Base-by-base conservation (phyloP, 2,797 vertebrate species). In the Poecilia gillii region DNA sequence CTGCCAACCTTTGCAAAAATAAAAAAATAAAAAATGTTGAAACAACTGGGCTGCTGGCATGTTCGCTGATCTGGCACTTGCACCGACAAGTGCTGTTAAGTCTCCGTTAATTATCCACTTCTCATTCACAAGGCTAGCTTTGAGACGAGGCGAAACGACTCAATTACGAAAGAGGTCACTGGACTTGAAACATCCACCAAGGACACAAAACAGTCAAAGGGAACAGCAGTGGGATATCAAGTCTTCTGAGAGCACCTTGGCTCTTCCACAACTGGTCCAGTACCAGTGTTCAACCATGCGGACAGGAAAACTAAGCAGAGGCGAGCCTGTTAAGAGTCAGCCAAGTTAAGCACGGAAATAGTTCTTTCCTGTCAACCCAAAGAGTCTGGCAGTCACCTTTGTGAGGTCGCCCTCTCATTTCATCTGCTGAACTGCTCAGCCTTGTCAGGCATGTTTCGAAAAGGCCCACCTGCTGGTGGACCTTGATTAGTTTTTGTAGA, bases 321-420 rank as follows among this genome's bases (percentile, higher is more conserved):
- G 90, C 85, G 91, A 91, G 89, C 88, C 93, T 92, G 93, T 84
- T 89, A 79, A 83, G 81, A 80, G 79, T 85, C 73, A 36, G 93
- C 94, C 95, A 94, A 95, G 91, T 89, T 87, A 95, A 94, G 93
- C 93, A 93, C 85, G 88, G 94, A 95, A 96, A 95, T 94, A 89
- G 93, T 94, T 93, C 89, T 95, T 94, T 95, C 93, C 93, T 95
- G 94, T 94, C 94, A 94, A 94, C 90, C 93, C 88, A 88, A 88
- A 91, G 90, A 92, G 84, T 92, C 93, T 93, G 94, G 93, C 93
- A 91, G 90, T 93, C 86, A 88, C 88, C 87, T 92, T 87, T 78
- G 84, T 88, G 83, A 93, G 89, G 92, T 94, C 85, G 90, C 84
- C 91, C 86, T 82, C 82, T 86, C 84, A 74, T 85, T 90, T 89